Percentiles rank a stretch among this genome's conserved stretches.
These are phyloP conservation scores for Lasioglossum calceatum DNA, from an alignment of 2,888 invertebrate genomes.

Conservation along the genomic window DNA sequence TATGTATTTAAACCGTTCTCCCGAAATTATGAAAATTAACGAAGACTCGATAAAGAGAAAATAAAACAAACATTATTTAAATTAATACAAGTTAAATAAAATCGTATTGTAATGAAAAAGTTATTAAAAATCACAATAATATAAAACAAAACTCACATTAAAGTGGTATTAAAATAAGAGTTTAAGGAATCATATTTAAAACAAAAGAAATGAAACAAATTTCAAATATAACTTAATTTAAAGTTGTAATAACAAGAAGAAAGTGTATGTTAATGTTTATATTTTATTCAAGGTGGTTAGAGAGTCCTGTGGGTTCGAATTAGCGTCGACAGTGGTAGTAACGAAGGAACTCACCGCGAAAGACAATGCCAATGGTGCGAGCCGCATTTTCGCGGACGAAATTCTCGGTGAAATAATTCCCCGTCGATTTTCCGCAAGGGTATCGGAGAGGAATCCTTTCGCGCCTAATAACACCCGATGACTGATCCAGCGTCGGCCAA, in stretches of 20 bases:
- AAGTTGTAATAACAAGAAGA: background rate
- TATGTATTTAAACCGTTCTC: no score
- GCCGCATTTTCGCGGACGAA: slow-evolving; percentile 20
- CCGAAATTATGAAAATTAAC: no score
- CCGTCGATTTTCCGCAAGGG: background rate
- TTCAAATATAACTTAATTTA: background rate
- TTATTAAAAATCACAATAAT: no score
- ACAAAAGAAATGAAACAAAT: no score
- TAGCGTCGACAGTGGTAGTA: background rate
- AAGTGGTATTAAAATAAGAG: no score
- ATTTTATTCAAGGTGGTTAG: background rate
- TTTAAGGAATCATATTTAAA: no score
- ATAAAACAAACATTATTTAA: no score
- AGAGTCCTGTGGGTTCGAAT: background rate
- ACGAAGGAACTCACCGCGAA: slow-evolving; percentile 47
- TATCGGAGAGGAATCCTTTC: slow-evolving; percentile 53
- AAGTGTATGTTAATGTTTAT: background rate
- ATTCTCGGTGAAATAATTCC: background rate
- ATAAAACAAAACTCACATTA: no score
- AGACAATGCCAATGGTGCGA: slow-evolving; percentile 19
- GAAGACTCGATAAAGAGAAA: no score
- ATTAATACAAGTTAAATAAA: no score
- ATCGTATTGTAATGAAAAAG: no score
- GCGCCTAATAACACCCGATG: slow-evolving; percentile 62
- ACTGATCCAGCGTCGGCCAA: slow-evolving; percentile 60